Conservation (phyloP, 35 echinoderm and acorn worm species). For the Apostichopus parvimensis region DNA sequence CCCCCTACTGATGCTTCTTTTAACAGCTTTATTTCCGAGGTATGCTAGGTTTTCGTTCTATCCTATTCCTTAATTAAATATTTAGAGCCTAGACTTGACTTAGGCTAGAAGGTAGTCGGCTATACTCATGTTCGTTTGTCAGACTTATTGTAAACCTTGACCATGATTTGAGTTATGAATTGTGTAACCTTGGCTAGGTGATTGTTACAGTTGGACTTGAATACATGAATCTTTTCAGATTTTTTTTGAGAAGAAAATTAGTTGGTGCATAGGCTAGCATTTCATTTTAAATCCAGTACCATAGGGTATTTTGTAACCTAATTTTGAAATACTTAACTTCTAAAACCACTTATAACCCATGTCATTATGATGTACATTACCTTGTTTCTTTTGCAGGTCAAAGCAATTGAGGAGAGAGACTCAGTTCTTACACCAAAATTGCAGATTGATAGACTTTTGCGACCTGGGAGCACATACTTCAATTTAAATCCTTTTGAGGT, state of each 20-base stretch:
- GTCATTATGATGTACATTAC: neutral
- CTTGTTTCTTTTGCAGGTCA: constrained; percentile 73
- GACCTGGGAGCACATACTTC: constrained; percentile 97
- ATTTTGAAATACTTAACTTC: no score
- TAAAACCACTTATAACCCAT: no score
- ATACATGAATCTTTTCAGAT: no score
- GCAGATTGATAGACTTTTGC: constrained; percentile 89
- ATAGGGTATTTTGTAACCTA: neutral
- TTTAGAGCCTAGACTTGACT: no score
- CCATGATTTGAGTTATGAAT: no score
- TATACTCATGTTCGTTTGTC: no score
- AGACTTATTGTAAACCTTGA: no score
- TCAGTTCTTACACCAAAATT: constrained; percentile 91
- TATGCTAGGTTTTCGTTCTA: neutral
- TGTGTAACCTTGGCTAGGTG: no score
- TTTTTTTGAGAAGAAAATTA: no score
- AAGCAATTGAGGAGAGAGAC: constrained; percentile 97
- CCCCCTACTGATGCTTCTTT: constrained; percentile 23
- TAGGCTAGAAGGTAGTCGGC: no score
- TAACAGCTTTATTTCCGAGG: constrained; percentile 45
- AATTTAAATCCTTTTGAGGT: constrained; percentile 99
- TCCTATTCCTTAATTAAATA: no score
- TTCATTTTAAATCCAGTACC: neutral
- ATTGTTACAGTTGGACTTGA: no score
- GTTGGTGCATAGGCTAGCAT: neutral